Evolutionary conservation across 2,113 vertebrate species (phyloP).

Genomic region (Alligator mississippiensis): DNA sequence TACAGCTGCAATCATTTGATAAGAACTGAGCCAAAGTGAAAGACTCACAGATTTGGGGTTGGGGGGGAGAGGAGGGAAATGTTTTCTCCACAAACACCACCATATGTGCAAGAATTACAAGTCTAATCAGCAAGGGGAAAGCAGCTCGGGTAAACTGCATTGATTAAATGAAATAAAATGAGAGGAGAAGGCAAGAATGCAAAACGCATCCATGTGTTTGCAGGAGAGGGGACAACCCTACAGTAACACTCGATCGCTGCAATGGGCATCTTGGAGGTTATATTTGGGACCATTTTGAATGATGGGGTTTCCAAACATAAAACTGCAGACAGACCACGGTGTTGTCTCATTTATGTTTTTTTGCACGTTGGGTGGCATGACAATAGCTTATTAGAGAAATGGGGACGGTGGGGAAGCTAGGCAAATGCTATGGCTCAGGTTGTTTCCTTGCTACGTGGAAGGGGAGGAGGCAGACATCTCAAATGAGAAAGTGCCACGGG

Average conservation of each 20-base stretch:
- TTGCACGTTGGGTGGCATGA: neutral
- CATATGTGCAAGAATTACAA: conserved; percentile 62
- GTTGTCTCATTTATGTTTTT: neutral
- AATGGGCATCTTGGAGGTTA: neutral
- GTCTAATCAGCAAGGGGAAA: conserved; percentile 61
- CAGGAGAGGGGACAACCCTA: conserved; percentile 10
- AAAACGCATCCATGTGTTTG: conserved; percentile 54
- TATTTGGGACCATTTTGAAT: neutral
- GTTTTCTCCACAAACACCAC: conserved; percentile 64
- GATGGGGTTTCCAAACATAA: neutral
- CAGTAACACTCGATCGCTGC: conserved; percentile 11
- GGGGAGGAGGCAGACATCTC: neutral
- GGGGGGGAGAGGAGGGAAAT: conserved; percentile 47
- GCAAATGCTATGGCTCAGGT: neutral
- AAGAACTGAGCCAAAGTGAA: conserved; percentile 73
- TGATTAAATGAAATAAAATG: conserved; percentile 59
- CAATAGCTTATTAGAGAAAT: neutral
- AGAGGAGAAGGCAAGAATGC: conserved; percentile 54
- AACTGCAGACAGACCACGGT: neutral
- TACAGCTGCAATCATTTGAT: conserved; percentile 65
- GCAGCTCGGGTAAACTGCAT: conserved; percentile 44
- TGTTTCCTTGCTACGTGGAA: neutral
- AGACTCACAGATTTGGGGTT: conserved; percentile 60
- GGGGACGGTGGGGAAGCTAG: neutral
- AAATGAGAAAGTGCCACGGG: neutral